Evolutionary conservation across 92 coral and sea anemone genomes (phyloP), one percentile per base, ranked within the genome.

Genomic region (Siderastrea siderea): DNA sequence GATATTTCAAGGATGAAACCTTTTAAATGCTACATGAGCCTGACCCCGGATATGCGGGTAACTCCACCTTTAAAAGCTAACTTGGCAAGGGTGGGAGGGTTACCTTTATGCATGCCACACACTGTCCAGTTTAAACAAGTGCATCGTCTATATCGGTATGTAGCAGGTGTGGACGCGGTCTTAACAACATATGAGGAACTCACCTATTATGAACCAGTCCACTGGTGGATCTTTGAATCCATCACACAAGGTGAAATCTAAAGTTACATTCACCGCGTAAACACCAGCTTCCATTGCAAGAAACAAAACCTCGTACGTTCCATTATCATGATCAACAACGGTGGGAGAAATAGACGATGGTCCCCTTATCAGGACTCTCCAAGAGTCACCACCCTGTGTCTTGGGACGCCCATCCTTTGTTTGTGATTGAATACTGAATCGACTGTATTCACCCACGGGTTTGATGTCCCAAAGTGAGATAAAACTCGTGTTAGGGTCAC

Each of bases 201-300:
- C 73, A 95, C 98, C 98, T 38, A 79, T 74, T 47, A 90, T 93
- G 63, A 95, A 95, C 98, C 98, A 95, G 59, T 95, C 96, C 6
- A 66, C 47, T 9, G 98, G 98, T 3, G 98, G 98, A 88, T 95
- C 98, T 17, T 88, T 84, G 3, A 93, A 47, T 7, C 96, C 98
- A 81, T 95, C 86, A 48, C 98, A 95, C 65, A 93, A 88, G 7
- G 98, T 90, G 73, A 90, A 95, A 69, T 95, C 98, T 77, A 95
- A 75, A 75, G 90, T 92, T 7, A 95, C 88, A 48, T 88, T 86
- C 38, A 90, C 78, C 45, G 46, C 78, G 84, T 95, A 95, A 46
- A 57, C 84, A 49, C 98, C 98, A 69, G 91, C 91, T 63, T 95
- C 98, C 91, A 95, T 62, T 17, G 89, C 96, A 49, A 95, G 96